phyloP scores from a whole-genome alignment of 2,113 vertebrate species.

The Vidua chalybeata region DNA sequence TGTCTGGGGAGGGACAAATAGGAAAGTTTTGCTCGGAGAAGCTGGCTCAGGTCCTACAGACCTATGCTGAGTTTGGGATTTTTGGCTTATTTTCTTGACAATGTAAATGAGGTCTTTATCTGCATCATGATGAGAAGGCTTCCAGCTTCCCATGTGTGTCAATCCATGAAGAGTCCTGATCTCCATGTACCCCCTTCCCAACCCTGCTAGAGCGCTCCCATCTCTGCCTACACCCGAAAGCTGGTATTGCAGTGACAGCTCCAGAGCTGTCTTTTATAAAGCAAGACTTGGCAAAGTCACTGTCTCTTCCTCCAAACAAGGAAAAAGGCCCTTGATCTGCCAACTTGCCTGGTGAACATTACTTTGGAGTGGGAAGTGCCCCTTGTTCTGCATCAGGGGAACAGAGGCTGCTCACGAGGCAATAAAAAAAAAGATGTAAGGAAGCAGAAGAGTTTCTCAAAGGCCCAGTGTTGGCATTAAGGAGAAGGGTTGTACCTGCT shows the following conservation, averaged over 20 bases:
- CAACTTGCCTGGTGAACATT: not conserved
- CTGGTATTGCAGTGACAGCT: not conserved
- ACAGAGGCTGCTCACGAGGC: not conserved
- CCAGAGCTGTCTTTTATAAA: not conserved
- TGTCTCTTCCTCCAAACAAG: not conserved
- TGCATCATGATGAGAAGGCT: not conserved
- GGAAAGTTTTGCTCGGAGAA: not conserved
- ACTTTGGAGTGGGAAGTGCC: not conserved
- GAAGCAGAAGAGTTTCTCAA: too few species aligned
- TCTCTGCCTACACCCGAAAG: not conserved
- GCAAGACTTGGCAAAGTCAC: not conserved
- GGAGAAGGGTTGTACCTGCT: too few species aligned
- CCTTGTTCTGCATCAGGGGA: not conserved
- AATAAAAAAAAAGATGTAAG: too few species aligned
- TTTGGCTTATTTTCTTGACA: not conserved
- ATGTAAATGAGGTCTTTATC: not conserved
- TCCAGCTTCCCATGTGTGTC: not conserved
- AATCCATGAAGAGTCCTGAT: too few species aligned
- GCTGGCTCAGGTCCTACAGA: not conserved
- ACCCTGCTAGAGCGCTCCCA: rapidly evolving
- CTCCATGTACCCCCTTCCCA: not conserved
- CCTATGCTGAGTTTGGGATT: not conserved
- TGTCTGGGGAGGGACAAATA: not conserved
- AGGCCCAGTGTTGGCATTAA: too few species aligned
- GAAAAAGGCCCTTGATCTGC: not conserved